Evolutionary conservation across 2,113 vertebrate species (phyloP).

Genomic region (Protobothrops mucrosquamatus): DNA sequence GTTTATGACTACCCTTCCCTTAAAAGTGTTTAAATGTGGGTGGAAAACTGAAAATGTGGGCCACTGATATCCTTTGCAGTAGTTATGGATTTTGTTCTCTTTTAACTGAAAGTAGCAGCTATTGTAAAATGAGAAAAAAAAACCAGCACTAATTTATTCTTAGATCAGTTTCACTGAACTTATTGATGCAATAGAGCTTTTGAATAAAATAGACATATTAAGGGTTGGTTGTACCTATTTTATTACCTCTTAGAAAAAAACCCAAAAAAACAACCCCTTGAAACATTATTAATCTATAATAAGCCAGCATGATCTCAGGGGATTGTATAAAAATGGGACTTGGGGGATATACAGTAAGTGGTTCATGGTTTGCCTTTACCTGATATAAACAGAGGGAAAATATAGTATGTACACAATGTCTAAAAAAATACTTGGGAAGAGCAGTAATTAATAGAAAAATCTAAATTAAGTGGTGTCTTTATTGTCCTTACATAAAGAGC

Average conservation of each 20-base stretch:
- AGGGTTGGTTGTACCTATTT: not conserved
- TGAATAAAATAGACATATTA: not conserved
- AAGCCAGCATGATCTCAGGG: not conserved
- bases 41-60: not conserved
- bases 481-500: not conserved
- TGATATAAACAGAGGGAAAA: not conserved
- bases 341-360: not conserved
- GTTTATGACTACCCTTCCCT: not conserved
- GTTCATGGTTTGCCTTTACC: not conserved
- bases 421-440: not conserved
- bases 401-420: not conserved
- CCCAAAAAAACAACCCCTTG: too few species aligned
- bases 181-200: not conserved
- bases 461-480: not conserved
- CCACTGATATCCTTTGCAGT: conserved; percentile 4
- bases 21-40: conserved; percentile 1
- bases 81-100: not conserved
- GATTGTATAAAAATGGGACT: not conserved
- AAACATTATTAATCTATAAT: not conserved
- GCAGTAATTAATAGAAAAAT: not conserved
- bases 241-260: not conserved
- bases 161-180: not conserved
- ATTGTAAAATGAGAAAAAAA: not conserved
- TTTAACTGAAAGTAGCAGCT: not conserved
- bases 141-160: not conserved